Percentiles rank a stretch among this genome's conserved stretches.
Conservation (phyloP, 2,113 vertebrate genomes). For the Cynoglossus semilaevis region DNA sequence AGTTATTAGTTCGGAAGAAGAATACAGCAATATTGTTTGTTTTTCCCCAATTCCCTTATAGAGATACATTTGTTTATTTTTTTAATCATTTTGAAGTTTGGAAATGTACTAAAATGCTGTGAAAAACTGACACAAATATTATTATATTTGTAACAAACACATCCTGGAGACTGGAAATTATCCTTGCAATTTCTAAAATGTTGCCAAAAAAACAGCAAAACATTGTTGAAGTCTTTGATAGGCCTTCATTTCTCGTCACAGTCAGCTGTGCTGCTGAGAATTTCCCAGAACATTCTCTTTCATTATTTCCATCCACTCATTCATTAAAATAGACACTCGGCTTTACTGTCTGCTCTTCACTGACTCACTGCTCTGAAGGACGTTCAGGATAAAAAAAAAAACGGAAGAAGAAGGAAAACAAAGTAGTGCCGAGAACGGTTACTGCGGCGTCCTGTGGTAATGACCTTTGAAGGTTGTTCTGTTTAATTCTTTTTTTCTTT, state of each 20-base stretch:
- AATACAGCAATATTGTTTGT: too few species aligned
- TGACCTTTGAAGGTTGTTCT: conserved; percentile 35
- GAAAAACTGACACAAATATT: too few species aligned
- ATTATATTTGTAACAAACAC: too few species aligned
- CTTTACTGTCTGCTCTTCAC: conserved; percentile 2
- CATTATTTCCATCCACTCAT: conserved; percentile 9
- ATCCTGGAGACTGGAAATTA: too few species aligned
- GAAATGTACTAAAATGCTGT: too few species aligned
- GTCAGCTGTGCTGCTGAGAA: neutral
- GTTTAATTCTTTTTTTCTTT: neutral
- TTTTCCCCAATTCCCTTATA: too few species aligned
- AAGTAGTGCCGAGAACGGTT: conserved; percentile 44
- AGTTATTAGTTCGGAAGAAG: too few species aligned
- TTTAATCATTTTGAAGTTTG: too few species aligned
- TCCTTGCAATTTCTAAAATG: too few species aligned
- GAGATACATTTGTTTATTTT: too few species aligned
- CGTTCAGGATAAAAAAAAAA: conserved; percentile 29
- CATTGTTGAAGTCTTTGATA: neutral
- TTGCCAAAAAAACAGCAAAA: too few species aligned
- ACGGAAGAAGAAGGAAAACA: conserved; percentile 27
- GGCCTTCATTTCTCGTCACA: neutral
- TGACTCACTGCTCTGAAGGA: conserved; percentile 50
- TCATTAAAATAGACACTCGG: neutral
- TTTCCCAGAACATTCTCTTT: conserved; percentile 7
- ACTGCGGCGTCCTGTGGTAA: conserved; percentile 37